Base-by-base conservation (phyloP, 2,888 invertebrate genomes). In the Gastracanthus pulcherrimus region DNA sequence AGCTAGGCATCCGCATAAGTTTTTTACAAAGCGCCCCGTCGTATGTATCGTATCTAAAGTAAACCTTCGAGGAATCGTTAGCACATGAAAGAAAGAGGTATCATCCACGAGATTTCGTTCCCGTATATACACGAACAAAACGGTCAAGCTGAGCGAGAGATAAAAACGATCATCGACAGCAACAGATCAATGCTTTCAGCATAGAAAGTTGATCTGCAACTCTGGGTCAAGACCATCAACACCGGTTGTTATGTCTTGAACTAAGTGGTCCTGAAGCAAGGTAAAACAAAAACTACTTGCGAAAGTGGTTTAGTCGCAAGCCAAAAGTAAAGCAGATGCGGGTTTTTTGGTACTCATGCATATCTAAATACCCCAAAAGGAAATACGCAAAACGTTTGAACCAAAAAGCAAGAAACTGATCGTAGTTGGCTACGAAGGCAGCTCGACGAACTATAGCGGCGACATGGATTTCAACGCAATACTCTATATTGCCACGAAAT, bases 221-320 rank as follows among this genome's bases (percentile, higher is more conserved):
- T 87, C 11, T 90, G 88, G 88, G 85, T 85, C 5, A 88, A 89
- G 78, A 87, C 88, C 84, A 34, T 84, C 2, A 70, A 71, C 16
- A 83, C 76, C 11, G 83, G 83, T 0, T 76, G 69, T 6, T 85
- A 88, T 64, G 34, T 87, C 7, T 78, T 83, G 34, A 89, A 90
- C 62, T 29, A 87, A 58, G 86, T 29, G 55, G 58, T 45, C 81
- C 84, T 62, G 41, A 7, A 60, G 13, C 6, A 31, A 76, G 84
- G 76, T 66, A 66, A 55, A 67, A 81, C 0, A 58, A 23, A 2
- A 82, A 80, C 60, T 31, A 70, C 75, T 6, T 75, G 38, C 31
- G 67, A 80, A 74, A 80, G 3, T 74, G 66, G 74, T 80, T 74
- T 45, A 11, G 29, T 71, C 23, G 36, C 36, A 71, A 72, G n/a